Evolutionary conservation across 2,888 invertebrate genomes (phyloP), one percentile per base, ranked within the genome.

Genomic region (Branchellion lobata): DNA sequence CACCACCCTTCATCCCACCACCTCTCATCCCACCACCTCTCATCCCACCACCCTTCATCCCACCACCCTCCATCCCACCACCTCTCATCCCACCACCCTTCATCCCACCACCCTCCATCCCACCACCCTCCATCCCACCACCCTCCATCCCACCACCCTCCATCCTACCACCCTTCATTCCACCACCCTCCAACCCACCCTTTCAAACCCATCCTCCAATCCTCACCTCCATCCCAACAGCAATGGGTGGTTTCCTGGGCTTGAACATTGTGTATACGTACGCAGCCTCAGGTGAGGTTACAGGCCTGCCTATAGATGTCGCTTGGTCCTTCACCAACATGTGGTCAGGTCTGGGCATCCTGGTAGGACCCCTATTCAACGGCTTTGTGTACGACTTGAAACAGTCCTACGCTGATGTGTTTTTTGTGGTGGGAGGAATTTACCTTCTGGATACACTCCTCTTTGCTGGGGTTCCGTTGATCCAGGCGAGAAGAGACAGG

Each of bases 261-360:
- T 79, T 84, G 61, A 84, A 83, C 40, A 84, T 84, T 51, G 84
- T 84, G n/a, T 84, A 84, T 80, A 84, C 84, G 27, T 84, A 84
- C 78, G 84, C 84, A 1, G 84, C 84, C 1, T 83, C 84, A 1
- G 84, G 83, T 2, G 84, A 84, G 69, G 83, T 84, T 0, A 84
- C 84, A 14, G 53, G 82, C 53, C 82, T 83, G 33, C 84, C 84
- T 24, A 83, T 84, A 11, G 84, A 84, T 76, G 75, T 83, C 24
- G 84, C 84, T 61, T 84, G 84, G 84, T 83, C 84, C 36, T 84
- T 81, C 75, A 84, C 84, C 31, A 84, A 84, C 80, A 79, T 84
- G 27, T 84, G 84, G 84, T 84, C 84, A 1, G 84, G 84, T 18
- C 79, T 84, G 5, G 84, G 84, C 36, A 84, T 84, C n/a, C 83